Percentiles rank a stretch among this genome's conserved stretches.
Conservation (phyloP, 2,797 vertebrate species). For the Bufotes viridis region DNA sequence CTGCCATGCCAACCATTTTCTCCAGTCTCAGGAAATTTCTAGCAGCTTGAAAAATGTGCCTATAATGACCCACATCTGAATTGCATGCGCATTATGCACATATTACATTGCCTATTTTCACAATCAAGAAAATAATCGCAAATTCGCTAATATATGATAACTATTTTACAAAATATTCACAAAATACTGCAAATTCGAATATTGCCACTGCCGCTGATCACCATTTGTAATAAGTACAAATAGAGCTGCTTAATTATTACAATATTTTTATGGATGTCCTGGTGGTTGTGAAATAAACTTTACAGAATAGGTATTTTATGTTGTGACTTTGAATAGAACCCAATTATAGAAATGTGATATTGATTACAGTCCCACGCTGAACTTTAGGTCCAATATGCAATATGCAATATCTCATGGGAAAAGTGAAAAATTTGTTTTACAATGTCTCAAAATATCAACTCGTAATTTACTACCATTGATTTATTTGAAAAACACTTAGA, state of each 20-base stretch:
- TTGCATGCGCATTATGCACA: too few species aligned
- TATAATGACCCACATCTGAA: too few species aligned
- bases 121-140: too few species aligned
- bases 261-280: not conserved
- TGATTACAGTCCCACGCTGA: constrained; percentile 41
- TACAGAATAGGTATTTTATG: not conserved
- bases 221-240: too few species aligned
- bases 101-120: too few species aligned
- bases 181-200: too few species aligned
- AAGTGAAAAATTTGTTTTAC: constrained; percentile 57
- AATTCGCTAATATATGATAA: too few species aligned
- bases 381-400: constrained; percentile 37
- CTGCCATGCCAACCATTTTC: too few species aligned
- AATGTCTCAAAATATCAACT: constrained; percentile 47
- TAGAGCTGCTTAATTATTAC: not conserved
- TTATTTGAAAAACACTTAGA: constrained; percentile 53
- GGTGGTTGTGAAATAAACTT: constrained; percentile 27
- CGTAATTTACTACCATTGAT: constrained; percentile 57
- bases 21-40: too few species aligned
- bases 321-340: not conserved
- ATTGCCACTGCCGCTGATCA: too few species aligned
- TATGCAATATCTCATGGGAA: constrained; percentile 47
- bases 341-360: constrained; percentile 38
- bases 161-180: too few species aligned
- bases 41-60: too few species aligned